Evolutionary conservation across 2,888 invertebrate genomes (phyloP), one percentile per base, ranked within the genome.

Genomic region (Spilosoma lubricipeda): DNA sequence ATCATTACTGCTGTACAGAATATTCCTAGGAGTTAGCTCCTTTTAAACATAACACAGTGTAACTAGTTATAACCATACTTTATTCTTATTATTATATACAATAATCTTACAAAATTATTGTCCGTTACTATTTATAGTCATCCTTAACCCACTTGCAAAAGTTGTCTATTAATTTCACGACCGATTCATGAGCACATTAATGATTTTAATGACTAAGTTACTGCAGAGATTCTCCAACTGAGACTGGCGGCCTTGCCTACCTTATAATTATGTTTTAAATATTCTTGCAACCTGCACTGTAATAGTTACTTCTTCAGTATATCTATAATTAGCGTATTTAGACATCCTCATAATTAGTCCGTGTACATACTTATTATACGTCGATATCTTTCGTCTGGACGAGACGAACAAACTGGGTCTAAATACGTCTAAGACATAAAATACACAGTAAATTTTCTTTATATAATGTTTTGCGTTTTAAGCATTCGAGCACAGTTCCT

Each of bases 81-180:
- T 84, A 71, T 85, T 85, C 84, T 82, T 79, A 76, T 83, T 81
- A 71, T 82, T 83, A 77, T 78, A 76, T 72, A 27, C 27, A 76
- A 48, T 77, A 52, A 74, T 18, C 7, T 75, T 73, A 74, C 52
- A 56, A 56, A 56, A 9, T 56, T 11, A 56, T n/a, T 56, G 23
- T 70, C 77, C 63, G 69, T 67, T 52, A 75, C 70, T 75, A 69
- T 74, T 45, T 45, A 82, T 65, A 52, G 75, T 52, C 69, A 83
- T 78, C 80, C 84, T 80, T 84, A 85, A 83, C 84, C 85, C 52
- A 80, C 75, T 74, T 80, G 56, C 67, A 15, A 63, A 67, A 66
- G 39, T 59, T 65, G 59, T 39, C 68, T 67, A 74, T 69, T 77
- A 70, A 77, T 77, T 81, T 80, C 74, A 76, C 74, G 76, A 78